phyloP scores from a whole-genome alignment of 2,113 vertebrate species.

The Amphilophus citrinellus region DNA sequence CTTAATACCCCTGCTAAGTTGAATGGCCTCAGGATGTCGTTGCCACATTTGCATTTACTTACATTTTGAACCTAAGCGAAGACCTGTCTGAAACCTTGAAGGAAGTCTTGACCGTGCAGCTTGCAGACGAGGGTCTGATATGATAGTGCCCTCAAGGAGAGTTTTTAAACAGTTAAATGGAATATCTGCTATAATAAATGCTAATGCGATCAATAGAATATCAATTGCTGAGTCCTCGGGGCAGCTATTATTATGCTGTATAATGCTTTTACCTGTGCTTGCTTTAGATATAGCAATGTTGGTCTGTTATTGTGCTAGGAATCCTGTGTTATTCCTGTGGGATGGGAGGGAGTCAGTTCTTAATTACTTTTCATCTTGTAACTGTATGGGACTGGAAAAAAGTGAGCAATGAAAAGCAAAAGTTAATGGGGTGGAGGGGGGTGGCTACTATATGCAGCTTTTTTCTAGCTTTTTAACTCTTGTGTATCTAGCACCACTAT shows the following conservation, averaged over 20 bases:
- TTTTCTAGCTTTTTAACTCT: not conserved
- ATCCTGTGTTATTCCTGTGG: not conserved
- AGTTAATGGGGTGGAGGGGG: not conserved
- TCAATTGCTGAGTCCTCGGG: not conserved
- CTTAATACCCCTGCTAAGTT: slow-evolving; percentile 40
- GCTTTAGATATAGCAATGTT: not conserved
- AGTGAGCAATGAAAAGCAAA: not conserved
- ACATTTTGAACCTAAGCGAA: slow-evolving; percentile 20
- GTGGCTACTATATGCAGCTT: not conserved
- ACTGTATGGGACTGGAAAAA: not conserved
- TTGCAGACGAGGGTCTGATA: not conserved
- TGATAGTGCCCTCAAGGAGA: slow-evolving; percentile 2
- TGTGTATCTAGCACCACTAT: accelerated
- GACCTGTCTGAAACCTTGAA: slow-evolving; percentile 41
- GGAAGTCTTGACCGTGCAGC: slow-evolving; percentile 45
- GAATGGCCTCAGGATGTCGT: slow-evolving; percentile 63
- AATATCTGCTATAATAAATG: slow-evolving; percentile 22
- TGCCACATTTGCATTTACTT: slow-evolving; percentile 58
- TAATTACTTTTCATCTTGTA: not conserved
- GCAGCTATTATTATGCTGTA: not conserved
- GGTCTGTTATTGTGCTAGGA: not conserved
- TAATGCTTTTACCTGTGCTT: not conserved
- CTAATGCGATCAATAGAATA: slow-evolving; percentile 20
- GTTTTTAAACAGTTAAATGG: slow-evolving; percentile 42
- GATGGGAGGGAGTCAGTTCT: not conserved